Percentiles rank a stretch among this genome's conserved stretches.
phyloP scores from a whole-genome alignment of 92 coral and sea anemone species.

The Heteractis magnifica region DNA sequence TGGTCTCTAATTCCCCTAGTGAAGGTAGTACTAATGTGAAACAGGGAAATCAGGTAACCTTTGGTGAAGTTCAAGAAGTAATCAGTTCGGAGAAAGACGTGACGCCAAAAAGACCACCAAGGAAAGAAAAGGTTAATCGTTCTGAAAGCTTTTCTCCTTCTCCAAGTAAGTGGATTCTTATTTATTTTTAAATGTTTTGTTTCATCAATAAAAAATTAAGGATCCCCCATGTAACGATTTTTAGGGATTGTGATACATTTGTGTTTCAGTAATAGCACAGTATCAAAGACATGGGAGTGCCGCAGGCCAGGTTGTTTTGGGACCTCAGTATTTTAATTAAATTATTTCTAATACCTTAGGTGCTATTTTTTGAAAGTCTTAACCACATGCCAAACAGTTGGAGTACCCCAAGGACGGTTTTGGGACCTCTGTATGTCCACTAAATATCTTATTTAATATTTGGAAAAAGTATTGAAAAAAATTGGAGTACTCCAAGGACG shows the following conservation, averaged over 20 bases:
- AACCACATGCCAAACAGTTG: background rate
- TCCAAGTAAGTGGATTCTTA: slow-evolving; percentile 22
- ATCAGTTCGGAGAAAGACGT: slow-evolving; percentile 21
- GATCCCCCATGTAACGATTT: background rate
- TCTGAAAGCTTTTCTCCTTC: slow-evolving; percentile 45
- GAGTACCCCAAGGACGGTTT: background rate
- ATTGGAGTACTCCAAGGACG: background rate
- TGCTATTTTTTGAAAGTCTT: background rate
- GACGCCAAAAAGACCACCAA: slow-evolving; percentile 54
- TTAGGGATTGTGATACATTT: background rate
- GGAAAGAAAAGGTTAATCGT: slow-evolving; percentile 32
- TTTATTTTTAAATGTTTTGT: background rate
- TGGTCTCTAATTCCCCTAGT: background rate
- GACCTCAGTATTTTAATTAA: background rate
- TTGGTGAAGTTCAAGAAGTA: slow-evolving; percentile 11
- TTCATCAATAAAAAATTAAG: no score
- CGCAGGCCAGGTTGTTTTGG: background rate
- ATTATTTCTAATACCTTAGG: background rate
- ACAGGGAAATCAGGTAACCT: no score
- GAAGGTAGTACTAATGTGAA: background rate
- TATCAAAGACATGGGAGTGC: background rate
- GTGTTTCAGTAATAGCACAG: background rate
- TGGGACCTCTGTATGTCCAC: background rate
- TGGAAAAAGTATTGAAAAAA: no score
- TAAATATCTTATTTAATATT: no score